Percentiles rank a stretch among this genome's conserved stretches.
Conservation (phyloP, 2,888 invertebrate genomes). For the Nematopogon swammerdamellus region DNA sequence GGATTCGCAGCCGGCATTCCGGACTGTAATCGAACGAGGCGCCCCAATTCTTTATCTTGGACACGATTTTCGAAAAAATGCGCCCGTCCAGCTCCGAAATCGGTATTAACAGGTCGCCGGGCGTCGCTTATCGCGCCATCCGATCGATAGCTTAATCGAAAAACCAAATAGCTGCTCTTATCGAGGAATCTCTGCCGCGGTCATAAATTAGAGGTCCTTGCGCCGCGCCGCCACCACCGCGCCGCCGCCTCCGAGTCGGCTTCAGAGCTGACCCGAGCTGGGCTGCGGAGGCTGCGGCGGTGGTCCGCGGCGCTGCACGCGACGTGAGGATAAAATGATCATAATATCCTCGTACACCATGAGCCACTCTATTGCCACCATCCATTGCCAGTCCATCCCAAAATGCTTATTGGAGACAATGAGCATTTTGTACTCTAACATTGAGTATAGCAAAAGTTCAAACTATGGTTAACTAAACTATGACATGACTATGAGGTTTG, state of each 20-base stretch:
- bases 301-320: too few species aligned
- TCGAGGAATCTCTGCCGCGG: neutral
- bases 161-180: neutral
- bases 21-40: neutral
- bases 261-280: too few species aligned
- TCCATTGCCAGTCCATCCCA: too few species aligned
- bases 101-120: neutral
- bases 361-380: too few species aligned
- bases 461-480: too few species aligned
- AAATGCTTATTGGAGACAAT: too few species aligned
- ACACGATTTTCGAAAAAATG: neutral
- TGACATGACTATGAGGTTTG: too few species aligned
- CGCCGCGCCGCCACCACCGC: neutral
- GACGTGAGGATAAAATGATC: neutral
- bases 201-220: neutral
- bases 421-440: too few species aligned
- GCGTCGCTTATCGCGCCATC: neutral
- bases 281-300: too few species aligned
- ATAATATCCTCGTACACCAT: too few species aligned
- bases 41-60: neutral
- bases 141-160: neutral
- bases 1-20: neutral
- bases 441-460: too few species aligned
- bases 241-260: neutral
- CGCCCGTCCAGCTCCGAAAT: neutral